phyloP scores from a whole-genome alignment of 2,113 vertebrate species.

The Athene noctua region DNA sequence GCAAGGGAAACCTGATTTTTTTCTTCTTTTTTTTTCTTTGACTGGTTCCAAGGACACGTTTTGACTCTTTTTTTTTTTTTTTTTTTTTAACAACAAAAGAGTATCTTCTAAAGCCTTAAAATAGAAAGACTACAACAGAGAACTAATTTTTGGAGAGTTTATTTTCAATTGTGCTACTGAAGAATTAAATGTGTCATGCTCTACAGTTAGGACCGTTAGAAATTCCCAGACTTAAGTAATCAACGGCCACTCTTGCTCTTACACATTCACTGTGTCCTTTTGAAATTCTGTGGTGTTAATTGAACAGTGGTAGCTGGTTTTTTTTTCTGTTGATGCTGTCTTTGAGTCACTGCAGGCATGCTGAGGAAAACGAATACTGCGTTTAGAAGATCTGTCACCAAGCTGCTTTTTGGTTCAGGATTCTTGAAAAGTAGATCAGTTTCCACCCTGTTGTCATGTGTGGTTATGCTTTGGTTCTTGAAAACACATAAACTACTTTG shows the following conservation, averaged over 20 bases:
- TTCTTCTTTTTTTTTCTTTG: neutral
- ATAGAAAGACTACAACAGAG: neutral
- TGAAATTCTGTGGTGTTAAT: neutral
- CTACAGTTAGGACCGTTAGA: neutral
- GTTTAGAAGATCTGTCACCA: neutral
- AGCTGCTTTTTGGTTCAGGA: neutral
- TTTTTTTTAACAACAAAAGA: neutral
- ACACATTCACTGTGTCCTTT: neutral
- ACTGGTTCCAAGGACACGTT: neutral
- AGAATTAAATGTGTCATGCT: neutral
- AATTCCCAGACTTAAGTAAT: neutral
- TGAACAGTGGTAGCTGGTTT: neutral
- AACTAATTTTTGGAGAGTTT: neutral
- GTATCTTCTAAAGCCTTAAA: neutral
- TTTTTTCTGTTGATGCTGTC: neutral
- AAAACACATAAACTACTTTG: neutral
- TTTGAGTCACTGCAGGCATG: neutral
- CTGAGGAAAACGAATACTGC: neutral
- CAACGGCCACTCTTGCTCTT: neutral
- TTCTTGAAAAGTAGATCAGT: neutral
- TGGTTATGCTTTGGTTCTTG: neutral
- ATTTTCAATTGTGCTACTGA: neutral
- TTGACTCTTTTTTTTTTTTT: neutral
- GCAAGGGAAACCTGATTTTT: neutral
- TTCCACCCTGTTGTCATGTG: neutral